Conservation (phyloP, 2,113 vertebrate species). For the Thunnus maccoyii region DNA sequence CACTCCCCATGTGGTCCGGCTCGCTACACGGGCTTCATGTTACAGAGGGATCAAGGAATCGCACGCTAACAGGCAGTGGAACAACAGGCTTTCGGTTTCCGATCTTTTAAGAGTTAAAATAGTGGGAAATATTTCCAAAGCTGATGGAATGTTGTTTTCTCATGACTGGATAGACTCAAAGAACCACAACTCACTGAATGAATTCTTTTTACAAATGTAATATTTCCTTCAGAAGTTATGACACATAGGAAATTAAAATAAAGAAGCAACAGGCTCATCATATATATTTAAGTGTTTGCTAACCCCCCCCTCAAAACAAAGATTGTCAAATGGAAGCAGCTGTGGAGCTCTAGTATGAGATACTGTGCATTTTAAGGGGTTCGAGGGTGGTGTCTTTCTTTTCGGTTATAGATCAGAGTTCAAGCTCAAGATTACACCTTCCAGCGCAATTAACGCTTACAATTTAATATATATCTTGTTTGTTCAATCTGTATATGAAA, state of each 20-base stretch:
- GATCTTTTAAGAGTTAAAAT: conserved; percentile 39
- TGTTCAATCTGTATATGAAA: too few species aligned
- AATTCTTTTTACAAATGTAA: not conserved
- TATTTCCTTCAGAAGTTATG: not conserved
- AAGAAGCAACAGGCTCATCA: not conserved
- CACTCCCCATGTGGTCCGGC: conserved; percentile 79
- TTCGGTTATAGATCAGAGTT: too few species aligned
- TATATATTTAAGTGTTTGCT: too few species aligned
- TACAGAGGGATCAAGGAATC: conserved; percentile 78
- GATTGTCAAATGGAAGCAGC: too few species aligned
- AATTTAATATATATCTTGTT: too few species aligned
- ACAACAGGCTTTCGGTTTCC: conserved; percentile 31
- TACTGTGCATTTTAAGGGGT: too few species aligned
- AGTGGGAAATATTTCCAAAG: conserved; percentile 31
- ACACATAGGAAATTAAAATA: not conserved
- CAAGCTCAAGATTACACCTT: too few species aligned
- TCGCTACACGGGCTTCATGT: conserved; percentile 72
- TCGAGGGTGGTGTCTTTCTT: too few species aligned
- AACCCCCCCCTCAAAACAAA: too few species aligned
- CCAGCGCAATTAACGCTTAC: too few species aligned
- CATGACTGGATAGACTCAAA: not conserved
- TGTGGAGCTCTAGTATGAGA: too few species aligned
- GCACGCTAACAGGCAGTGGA: conserved; percentile 73
- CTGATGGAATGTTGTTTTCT: conserved; percentile 37
- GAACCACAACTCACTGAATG: not conserved